Evolutionary conservation across 2,113 vertebrate genomes (phyloP), one percentile per base, ranked within the genome.

Genomic region (Sarotherodon lohbergeri): DNA sequence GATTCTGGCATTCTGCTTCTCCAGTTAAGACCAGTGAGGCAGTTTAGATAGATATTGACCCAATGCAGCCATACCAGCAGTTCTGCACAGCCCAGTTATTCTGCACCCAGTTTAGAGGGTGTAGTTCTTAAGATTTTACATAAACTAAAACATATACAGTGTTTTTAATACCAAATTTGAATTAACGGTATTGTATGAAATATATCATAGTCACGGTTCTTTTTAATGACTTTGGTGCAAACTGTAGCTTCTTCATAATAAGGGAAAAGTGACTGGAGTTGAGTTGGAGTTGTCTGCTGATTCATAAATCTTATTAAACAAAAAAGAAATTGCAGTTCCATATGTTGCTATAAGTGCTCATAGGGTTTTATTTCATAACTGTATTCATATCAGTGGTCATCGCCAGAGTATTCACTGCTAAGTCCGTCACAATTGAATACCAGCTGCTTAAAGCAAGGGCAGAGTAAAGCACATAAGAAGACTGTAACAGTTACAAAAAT

Each of bases 311-410:
- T 73, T 16, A 14, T 73, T 43, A 73, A 14, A 73, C 39, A 73
- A 73, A 71, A 71, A 27, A 41, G 36, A 73, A 73, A 73, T 27
- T 43, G 0, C 1, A 0, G 16, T 16, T 46, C 7, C 7, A 73
- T 24, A 73, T 24, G 22, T 7, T 73, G n/a, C 39, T 46, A 76
- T 48, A 76, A 76, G 24, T 29, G 4, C 71, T 76, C 13, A 48
- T 19, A 29, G 71, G 43, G 41, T 48, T 11, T 76, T 4, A 29
- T 76, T 48, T 76, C 43, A 29, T 48, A 48, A 19, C 71, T 29
- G 0, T 29, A 76, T 48, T 48, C 3, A 0, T 48, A 1, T 29
- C 41, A 2, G 16, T 17, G 41, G 39, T 48, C 24, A 76, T 48
- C 9, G 17, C 8, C 8, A 10, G 8, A 76, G 43, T 76, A 48